Conservation (phyloP, 1,140 invertebrate species). For the Cryptotermes secundus region DNA sequence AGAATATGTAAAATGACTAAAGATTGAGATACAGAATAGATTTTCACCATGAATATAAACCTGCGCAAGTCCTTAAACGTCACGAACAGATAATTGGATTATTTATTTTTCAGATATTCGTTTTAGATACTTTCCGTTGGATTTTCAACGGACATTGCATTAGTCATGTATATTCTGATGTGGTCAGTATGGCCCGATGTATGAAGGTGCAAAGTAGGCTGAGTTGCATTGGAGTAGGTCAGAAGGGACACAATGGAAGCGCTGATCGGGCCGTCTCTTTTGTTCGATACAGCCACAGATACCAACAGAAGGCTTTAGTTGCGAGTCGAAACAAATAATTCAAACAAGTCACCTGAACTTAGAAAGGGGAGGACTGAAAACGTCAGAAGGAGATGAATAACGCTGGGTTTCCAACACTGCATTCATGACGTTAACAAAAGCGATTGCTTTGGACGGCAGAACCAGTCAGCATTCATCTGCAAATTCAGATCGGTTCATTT, state of each 20-base stretch:
- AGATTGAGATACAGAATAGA: too few relatives aligned
- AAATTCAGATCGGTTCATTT: conserved; percentile 7
- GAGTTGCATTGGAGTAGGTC: not conserved
- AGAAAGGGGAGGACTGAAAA: not conserved
- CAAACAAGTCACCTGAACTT: conserved; percentile 9
- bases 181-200: not conserved
- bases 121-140: too few relatives aligned
- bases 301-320: not conserved
- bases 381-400: conserved; percentile 1
- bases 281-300: not conserved
- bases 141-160: too few relatives aligned
- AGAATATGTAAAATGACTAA: too few relatives aligned
- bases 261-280: not conserved
- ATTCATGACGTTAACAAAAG: not conserved
- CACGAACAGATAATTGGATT: too few relatives aligned
- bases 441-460: not conserved
- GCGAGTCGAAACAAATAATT: conserved; percentile 8
- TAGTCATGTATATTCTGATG: not conserved
- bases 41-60: too few relatives aligned
- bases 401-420: not conserved
- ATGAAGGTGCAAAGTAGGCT: not conserved
- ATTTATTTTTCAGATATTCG: too few relatives aligned
- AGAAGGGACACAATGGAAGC: not conserved
- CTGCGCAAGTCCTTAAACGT: too few relatives aligned
- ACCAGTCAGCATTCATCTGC: not conserved